Percentiles rank a stretch among this genome's conserved stretches.
phyloP scores from a whole-genome alignment of 2,888 invertebrate species.

The Biston betularia region DNA sequence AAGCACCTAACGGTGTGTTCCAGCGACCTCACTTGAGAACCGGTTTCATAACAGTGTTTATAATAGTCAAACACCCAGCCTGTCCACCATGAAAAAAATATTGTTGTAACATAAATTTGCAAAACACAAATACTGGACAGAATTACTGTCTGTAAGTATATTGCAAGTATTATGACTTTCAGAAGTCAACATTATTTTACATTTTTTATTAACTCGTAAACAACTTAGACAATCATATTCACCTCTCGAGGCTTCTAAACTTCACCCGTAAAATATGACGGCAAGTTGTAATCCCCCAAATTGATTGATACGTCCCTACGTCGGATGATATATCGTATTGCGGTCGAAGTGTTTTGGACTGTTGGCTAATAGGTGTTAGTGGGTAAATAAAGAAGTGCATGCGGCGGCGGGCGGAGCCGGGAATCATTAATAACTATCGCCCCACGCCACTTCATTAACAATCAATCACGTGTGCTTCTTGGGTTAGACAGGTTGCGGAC shows the following conservation, averaged over 20 bases:
- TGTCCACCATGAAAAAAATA: too few species aligned
- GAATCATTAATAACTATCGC: conserved; percentile 83
- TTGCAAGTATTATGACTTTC: not conserved
- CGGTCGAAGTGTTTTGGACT: conserved; percentile 54
- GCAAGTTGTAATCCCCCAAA: conserved; percentile 73
- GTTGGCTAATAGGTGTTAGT: conserved; percentile 76
- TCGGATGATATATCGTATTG: conserved; percentile 74
- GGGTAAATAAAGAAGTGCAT: conserved; percentile 75
- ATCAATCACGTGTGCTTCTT: conserved; percentile 79
- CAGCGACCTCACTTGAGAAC: too few species aligned
- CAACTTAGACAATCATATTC: conserved; percentile 13
- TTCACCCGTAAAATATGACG: conserved; percentile 44
- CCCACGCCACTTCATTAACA: conserved; percentile 80
- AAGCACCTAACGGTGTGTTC: too few species aligned
- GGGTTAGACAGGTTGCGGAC: conserved; percentile 60
- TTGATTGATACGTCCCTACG: conserved; percentile 78
- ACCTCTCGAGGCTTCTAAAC: conserved; percentile 22
- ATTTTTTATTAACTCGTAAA: conserved; percentile 1
- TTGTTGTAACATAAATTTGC: not conserved
- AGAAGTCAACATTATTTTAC: not conserved
- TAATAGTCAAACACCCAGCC: too few species aligned
- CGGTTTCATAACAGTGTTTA: too few species aligned
- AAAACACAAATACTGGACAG: not conserved
- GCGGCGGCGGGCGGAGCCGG: conserved; percentile 67
- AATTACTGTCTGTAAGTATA: too few species aligned